A percentile compares a stretch with the other conserved stretches of the same genome.
Conservation (phyloP, 1,140 invertebrate genomes). For the Zophobas morio region DNA sequence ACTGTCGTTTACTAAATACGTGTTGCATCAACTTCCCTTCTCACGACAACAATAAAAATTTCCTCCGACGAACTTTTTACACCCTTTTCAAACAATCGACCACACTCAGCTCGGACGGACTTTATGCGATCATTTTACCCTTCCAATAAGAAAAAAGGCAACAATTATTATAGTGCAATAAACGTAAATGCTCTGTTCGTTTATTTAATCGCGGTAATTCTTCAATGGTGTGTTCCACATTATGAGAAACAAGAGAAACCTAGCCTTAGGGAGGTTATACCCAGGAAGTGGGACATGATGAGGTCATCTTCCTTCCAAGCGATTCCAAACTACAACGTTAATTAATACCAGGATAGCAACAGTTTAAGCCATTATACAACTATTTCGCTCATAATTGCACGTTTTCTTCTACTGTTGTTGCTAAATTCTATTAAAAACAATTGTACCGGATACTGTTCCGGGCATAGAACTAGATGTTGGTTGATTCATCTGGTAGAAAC, state of each 20-base stretch:
- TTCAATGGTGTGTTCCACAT: constrained; percentile 24
- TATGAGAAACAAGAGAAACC: constrained; percentile 40
- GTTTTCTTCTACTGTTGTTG: no score
- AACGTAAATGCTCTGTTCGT: constrained; percentile 21
- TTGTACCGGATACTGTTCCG: no score
- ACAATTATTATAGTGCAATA: constrained; percentile 21
- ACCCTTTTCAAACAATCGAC: constrained; percentile 21
- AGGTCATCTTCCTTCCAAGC: constrained; percentile 25
- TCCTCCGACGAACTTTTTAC: constrained; percentile 21
- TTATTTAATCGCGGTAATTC: constrained; percentile 34
- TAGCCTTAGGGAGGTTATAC: constrained; percentile 31
- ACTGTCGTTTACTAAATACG: constrained; percentile 46
- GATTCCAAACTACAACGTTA: not conserved
- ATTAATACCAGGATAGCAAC: not conserved
- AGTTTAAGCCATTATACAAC: not conserved
- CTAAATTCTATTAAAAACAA: no score
- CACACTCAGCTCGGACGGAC: not conserved
- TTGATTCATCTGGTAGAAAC: no score
- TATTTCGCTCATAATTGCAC: not conserved
- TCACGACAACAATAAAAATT: constrained; percentile 39
- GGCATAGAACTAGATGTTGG: no score
- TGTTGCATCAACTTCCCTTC: constrained; percentile 41
- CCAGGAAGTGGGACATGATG: constrained; percentile 33
- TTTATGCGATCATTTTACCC: not conserved
- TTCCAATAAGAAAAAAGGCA: constrained; percentile 18